These are phyloP conservation scores for Oreochromis tanganicae DNA, from an alignment of 2,113 vertebrate genomes.

Conservation along the genomic window DNA sequence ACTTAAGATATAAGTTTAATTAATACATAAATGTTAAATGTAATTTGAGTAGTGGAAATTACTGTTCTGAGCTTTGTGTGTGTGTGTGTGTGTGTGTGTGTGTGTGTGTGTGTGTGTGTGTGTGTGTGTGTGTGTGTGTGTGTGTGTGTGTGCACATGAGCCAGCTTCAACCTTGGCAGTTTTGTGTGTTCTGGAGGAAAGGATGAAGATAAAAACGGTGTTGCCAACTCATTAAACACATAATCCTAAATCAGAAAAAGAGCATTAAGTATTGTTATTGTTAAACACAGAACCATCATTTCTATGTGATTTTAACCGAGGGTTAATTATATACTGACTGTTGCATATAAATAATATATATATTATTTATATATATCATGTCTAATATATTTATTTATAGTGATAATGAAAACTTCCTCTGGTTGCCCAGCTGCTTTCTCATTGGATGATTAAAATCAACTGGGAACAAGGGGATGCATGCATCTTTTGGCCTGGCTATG, in stretches of 20 bases:
- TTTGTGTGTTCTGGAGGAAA: neutral
- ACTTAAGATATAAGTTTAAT: neutral
- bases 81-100: too few relatives aligned
- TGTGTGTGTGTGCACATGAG: neutral
- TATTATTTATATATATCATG: neutral
- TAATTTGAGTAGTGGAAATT: neutral
- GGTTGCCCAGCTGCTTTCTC: neutral
- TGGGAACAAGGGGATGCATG: neutral
- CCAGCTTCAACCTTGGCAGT: neutral
- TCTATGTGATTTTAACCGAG: neutral
- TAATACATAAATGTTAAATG: neutral
- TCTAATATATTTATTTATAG: neutral
- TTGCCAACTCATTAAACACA: neutral
- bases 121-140: neutral
- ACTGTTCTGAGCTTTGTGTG: neutral
- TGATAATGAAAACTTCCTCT: neutral
- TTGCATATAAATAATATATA: neutral
- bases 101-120: too few relatives aligned
- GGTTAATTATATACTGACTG: neutral
- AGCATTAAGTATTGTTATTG: rapidly evolving
- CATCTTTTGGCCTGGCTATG: neutral
- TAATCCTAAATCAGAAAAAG: neutral
- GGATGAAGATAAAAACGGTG: neutral
- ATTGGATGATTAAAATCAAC: neutral
- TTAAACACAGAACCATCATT: neutral